Evolutionary conservation across 2,888 invertebrate genomes (phyloP), one percentile per base, ranked within the genome.

Genomic region (Panopea generosa): DNA sequence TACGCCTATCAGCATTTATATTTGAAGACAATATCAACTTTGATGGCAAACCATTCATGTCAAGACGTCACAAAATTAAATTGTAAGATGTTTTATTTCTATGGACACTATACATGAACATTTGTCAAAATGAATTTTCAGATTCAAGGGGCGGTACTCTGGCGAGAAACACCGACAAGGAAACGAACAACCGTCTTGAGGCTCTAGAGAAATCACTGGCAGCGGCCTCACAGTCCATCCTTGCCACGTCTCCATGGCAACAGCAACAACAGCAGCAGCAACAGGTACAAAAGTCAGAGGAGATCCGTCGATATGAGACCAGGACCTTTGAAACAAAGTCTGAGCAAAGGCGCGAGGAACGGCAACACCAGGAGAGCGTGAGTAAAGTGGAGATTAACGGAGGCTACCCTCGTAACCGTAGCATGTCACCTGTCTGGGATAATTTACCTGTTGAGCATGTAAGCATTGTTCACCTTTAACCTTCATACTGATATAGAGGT

Each of bases 181-280:
- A 86, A 22, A 65, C 80, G 38, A 77, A 81, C 29, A 85, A 84
- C 38, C 76, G 87, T 16, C 79, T 90, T 18, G 87, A 88, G 18
- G 89, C 88, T 52, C 81, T 90, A 27, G 87, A 88, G 67, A 74
- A 84, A 57, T 85, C 86, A 2, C 79, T 90, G 47, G 86, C 87
- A 73, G 86, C 87, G 4, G 89, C 88, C 20, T 78, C 79, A 4
- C 77, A 87, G 56, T 87, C 89, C 49, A 88, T 89, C 69, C 78
- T 85, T 38, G 82, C 82, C 18, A 70, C 80, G 20, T 65, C 76
- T 45, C 77, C 83, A 69, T 75, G 76, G 78, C 83, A 77, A 73
- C 75, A 73, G 29, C 82, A 77, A 43, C 80, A 78, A 59, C 70
- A 76, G 50, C 69, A 66, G 43, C 63, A 80, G 22, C 60, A 71